phyloP scores from a whole-genome alignment of 64 coral and sea anemone genomes.

The Catalaphyllia jardinei region DNA sequence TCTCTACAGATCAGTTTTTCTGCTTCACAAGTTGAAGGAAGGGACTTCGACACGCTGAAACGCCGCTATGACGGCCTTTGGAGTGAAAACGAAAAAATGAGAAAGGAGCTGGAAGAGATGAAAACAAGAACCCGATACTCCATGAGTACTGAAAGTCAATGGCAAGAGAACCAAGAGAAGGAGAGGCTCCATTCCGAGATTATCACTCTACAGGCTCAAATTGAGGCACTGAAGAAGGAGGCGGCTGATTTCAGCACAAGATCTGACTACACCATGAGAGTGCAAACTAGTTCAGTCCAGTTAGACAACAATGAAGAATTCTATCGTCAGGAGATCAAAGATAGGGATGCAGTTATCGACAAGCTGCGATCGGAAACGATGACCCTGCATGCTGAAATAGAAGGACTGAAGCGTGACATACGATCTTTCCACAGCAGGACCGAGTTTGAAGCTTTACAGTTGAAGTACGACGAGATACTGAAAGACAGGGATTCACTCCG shows the following conservation, averaged over 20 bases:
- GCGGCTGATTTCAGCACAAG: constrained; percentile 17
- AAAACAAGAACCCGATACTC: neutral
- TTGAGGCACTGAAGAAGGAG: constrained; percentile 50
- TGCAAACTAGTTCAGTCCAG: neutral
- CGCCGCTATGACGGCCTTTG: neutral
- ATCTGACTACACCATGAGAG: neutral
- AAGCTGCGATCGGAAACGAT: neutral
- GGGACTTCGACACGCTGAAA: neutral
- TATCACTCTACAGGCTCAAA: constrained; percentile 17
- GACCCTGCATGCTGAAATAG: neutral
- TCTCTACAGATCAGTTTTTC: neutral
- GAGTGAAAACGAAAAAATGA: neutral
- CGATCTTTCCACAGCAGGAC: neutral
- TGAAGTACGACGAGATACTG: constrained; percentile 25
- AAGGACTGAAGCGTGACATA: neutral
- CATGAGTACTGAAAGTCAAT: constrained; percentile 2
- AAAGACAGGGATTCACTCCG: constrained; percentile 52
- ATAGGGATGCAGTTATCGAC: constrained; percentile 5
- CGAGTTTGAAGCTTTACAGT: constrained; percentile 1
- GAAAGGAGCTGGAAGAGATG: neutral
- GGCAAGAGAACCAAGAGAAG: constrained; percentile 58
- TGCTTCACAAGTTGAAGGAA: neutral
- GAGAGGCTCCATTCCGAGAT: constrained; percentile 51
- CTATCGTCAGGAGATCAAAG: neutral
- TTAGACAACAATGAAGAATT: constrained; percentile 13